Evolutionary conservation across 2,113 vertebrate genomes (phyloP).

Genomic region (Hippotragus niger): DNA sequence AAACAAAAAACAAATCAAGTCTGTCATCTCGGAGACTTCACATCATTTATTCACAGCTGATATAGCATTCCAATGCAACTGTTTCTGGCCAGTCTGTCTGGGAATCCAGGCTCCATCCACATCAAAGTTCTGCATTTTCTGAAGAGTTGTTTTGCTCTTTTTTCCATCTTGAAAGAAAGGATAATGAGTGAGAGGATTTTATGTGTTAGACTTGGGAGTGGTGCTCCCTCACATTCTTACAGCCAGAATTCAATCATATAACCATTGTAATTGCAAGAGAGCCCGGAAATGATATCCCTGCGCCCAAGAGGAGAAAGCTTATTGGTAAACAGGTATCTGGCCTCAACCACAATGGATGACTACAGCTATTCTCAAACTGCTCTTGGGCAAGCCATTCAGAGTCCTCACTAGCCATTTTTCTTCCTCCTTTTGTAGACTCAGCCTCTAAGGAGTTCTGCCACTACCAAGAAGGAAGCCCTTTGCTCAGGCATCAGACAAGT

Average conservation of each 20-base stretch:
- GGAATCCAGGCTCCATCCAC: background rate
- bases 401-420: background rate
- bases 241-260: background rate
- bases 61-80: background rate
- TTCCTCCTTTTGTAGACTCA: background rate
- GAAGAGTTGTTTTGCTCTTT: background rate
- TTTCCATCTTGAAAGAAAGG: background rate
- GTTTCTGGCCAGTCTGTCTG: background rate
- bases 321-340: background rate
- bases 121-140: background rate
- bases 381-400: background rate
- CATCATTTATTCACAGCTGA: background rate
- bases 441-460: background rate
- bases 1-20: background rate
- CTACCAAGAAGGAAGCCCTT: background rate
- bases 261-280: background rate
- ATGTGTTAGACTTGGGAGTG: background rate
- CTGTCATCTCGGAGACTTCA: background rate
- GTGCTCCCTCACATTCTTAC: background rate
- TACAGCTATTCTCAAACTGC: background rate
- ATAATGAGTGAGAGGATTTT: background rate
- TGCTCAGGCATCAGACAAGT: background rate
- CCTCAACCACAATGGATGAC: background rate
- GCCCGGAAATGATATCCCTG: background rate
- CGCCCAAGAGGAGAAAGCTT: background rate